A percentile compares a stretch with the other conserved stretches of the same genome.
Conservation (phyloP, 2,113 vertebrate species). For the Pseudopodoces humilis region DNA sequence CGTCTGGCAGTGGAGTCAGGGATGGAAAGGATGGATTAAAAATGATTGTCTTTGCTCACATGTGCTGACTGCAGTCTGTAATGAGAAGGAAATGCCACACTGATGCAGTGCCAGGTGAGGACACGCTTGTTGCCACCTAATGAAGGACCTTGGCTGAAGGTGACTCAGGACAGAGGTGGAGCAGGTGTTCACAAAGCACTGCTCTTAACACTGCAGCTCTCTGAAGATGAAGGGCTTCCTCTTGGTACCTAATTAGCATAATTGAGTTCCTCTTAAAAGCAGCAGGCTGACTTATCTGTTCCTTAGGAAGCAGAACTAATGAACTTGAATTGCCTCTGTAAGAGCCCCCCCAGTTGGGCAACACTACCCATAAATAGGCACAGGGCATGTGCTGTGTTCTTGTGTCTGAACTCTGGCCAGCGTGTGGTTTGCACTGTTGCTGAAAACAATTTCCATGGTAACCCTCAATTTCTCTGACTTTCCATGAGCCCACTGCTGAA, state of each 20-base stretch:
- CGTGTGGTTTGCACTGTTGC: background rate
- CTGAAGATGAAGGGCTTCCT: conserved; percentile 45
- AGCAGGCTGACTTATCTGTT: conserved; percentile 22
- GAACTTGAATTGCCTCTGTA: conserved; percentile 11
- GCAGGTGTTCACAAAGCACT: conserved; percentile 15
- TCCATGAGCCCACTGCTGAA: background rate
- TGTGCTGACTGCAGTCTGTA: background rate
- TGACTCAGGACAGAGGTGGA: conserved; percentile 2
- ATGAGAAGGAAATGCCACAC: background rate
- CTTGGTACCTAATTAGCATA: background rate
- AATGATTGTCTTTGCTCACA: background rate
- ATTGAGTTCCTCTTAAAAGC: conserved; percentile 42
- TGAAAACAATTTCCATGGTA: conserved; percentile 42
- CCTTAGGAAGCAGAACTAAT: conserved; percentile 54
- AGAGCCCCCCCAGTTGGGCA: background rate
- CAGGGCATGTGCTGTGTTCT: background rate
- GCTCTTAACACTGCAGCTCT: background rate
- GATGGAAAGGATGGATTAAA: background rate
- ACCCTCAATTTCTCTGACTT: conserved; percentile 11
- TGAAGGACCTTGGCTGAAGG: background rate
- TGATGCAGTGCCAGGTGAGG: background rate
- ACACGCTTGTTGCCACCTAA: background rate
- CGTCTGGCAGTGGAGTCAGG: background rate
- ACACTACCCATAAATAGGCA: background rate
- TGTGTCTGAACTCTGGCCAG: background rate